Base-by-base conservation (phyloP, 2,888 invertebrate genomes). In the Epinotia nisella region DNA sequence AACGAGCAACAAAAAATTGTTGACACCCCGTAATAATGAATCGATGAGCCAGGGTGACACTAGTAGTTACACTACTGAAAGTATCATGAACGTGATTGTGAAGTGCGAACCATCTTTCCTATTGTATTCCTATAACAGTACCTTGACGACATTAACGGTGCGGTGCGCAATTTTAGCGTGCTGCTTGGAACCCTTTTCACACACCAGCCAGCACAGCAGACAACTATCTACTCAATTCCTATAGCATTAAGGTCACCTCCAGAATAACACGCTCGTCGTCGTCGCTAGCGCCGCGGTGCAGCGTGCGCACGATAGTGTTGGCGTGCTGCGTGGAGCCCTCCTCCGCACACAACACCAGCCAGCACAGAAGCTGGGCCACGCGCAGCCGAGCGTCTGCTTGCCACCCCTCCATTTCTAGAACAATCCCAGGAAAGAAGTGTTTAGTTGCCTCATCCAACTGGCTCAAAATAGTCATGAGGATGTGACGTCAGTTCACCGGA, bases 401-500 rank as follows among this genome's bases (percentile, higher is more conserved):
- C 98, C 98, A 98, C 77, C 97, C 96, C 0, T 94, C 94, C 80
- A 98, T 93, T 85, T 98, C 98, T 83, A 87, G 13, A 74, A 55
- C 53, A 39, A 55, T 21, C 45, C 19, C 9, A 58, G n/a, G n/a
- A 49, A n/a, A n/a, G 1, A 49, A n/a, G n/a, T 5, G n/a, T 4
- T n/a, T 49, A 49, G n/a, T 49, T 7, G 7, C 2, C 7, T n/a
- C 49, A 49, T 49, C 13, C 45, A n/a, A 45, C 45, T 45, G 45
- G 3, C 45, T 3, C 15, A 45, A 15, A 3, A 15, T 15, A 5
- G 15, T 1, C 45, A 29, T 24, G 24, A 29, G 29, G 45, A n/a
- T 1, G 45, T 29, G 13, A 13, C 45, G 45, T 13, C 45, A 11
- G 13, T 0, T 45, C 45, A 45, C 15, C 41, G 4, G 15, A 15